Base-by-base conservation (phyloP, 2,797 vertebrate genomes). In the Brotula barbata region DNA sequence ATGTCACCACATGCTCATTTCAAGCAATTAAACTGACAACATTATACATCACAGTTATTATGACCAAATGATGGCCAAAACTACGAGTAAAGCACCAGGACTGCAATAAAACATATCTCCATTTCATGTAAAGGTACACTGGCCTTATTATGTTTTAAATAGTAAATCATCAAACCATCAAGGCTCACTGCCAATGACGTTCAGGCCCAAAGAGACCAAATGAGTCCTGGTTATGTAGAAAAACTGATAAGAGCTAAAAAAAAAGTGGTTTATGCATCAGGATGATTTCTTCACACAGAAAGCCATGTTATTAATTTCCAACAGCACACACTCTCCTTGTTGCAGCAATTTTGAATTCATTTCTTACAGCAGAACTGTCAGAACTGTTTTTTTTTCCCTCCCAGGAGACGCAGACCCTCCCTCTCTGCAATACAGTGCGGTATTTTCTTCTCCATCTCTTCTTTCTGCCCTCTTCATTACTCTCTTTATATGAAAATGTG, bases 401-500 rank as follows among this genome's bases (percentile, higher is more conserved):
- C 17, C 14, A 22, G 34, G 65, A 71, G 62, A 65, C 16, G 19
- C 13, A 39, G 22, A 50, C 39, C 21, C 52, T 59, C 19, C 44
- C 23, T 55, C 45, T 31, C 23, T 40, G 54, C 36, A 58, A 11
- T 15, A 41, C 42, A 56, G 12, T 36, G 22, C 17, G 25, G 7
- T 22, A 40, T 17, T 41, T 49, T 58, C 48, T 7, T 23, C 34
- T 57, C 7, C 7, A 33, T 68, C 40, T 42, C 45, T 5, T 71
- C 44, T 44, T 37, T 34, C 41, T 51, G 17, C 22, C 14, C 34
- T 49, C 51, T 75, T 66, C 57, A 79, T 71, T 57, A 53, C 73
- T 72, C 28, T 59, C 65, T 73, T 73, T 62, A 76, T 60, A 81
- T 71, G 64, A 83, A 66, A 87, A 88, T 80, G 85, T 87, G 88